Base-by-base conservation (phyloP, 2,113 vertebrate genomes). In the Lepus americanus region DNA sequence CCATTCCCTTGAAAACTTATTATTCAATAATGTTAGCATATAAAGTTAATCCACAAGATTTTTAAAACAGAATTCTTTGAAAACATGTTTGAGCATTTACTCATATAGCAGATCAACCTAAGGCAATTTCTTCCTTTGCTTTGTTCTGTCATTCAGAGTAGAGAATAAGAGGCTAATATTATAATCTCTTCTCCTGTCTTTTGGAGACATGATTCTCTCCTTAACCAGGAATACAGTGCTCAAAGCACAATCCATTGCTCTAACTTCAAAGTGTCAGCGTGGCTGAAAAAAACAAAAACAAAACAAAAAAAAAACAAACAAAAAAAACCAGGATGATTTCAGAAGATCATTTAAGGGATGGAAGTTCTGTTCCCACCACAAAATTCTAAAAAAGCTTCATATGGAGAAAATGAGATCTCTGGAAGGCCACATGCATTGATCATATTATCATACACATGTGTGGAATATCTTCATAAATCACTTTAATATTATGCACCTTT, bases 341-440 rank as follows among this genome's bases (percentile, higher is more conserved):
- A 76, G 51, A 84, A 95, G 85, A 82, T 80, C 49, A 53, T 88
- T 74, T 39, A 79, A 87, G 89, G 79, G 78, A n/a, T 69, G 90
- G 82, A 74, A 72, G 64, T 59, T 70, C 76, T 31, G 31, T 36
- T 25, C 59, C 3, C 63, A 29, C 44, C 90, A 70, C 44, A 72
- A 27, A 49, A 88, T 72, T 82, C 69, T 78, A 76, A 88, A 44
- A 67, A n/a, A 12, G 7, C 20, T 59, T 10, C 16, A 31, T 74
- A 51, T 31, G 61, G 36, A 77, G 87, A 27, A 64, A 31, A 14
- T 22, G 51, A 87, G 89, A 64, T 31, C 6, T 79, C 53, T 16
- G 5, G 36, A 64, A 49, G n/a, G 63, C 51, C 63, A 67, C 19
- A 17, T 2, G 8, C 6, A 3, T 39, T 25, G 76, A 33, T 6